phyloP scores from a whole-genome alignment of 2,113 vertebrate species.

The Mastomys natalensis region DNA sequence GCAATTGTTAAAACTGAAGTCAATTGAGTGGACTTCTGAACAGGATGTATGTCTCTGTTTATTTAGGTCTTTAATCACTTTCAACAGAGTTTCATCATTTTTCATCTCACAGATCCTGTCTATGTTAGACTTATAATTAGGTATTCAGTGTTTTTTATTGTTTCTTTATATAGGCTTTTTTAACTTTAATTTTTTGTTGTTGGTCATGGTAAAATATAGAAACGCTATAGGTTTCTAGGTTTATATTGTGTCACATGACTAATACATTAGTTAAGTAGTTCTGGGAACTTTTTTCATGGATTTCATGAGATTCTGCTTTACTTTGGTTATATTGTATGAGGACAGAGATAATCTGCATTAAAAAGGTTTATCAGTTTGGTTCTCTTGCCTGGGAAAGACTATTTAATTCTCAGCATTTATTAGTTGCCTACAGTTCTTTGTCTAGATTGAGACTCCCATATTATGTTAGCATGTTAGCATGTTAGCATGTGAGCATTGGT shows the following conservation, averaged over 20 bases:
- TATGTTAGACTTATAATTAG: neutral
- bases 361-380: neutral
- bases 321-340: neutral
- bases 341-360: neutral
- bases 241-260: constrained; percentile 2
- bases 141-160: neutral
- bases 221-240: constrained; percentile 17
- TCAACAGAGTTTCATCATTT: neutral
- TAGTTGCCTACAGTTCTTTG: neutral
- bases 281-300: neutral
- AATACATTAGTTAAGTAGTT: neutral
- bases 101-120: neutral
- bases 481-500: neutral
- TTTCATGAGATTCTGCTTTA: neutral
- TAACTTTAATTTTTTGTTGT: neutral
- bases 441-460: neutral
- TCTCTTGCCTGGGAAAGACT: neutral
- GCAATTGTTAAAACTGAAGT: neutral
- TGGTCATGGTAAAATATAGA: neutral
- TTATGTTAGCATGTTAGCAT: neutral
- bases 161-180: neutral
- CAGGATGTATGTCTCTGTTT: neutral
- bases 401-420: neutral
- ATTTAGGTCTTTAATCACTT: neutral
- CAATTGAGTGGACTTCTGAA: neutral